Evolutionary conservation across 2,888 invertebrate species (phyloP), one percentile per base, ranked within the genome.

Genomic region (Leucozona laternaria): DNA sequence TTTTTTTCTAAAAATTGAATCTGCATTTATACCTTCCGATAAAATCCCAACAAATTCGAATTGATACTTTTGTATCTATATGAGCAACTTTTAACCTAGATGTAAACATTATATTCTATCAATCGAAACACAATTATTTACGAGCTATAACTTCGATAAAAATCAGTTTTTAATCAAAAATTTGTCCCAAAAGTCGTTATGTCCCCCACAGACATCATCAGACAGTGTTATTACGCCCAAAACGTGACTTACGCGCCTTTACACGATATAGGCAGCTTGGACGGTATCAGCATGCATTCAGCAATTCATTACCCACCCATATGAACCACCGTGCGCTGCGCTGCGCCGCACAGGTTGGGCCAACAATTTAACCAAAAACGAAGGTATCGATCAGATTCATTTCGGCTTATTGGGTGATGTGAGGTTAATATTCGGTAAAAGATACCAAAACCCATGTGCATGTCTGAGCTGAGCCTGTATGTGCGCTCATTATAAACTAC

Each of bases 351-450:
- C 15, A 40, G 68, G 80, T 60, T 58, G 68, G 66, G 58, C 31
- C 48, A 55, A 45, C 62, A 53, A 37, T 62, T 71, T 50, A 78
- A 48, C 28, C 17, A 58, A 58, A 37, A 60, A 1, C 1, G 3
- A 8, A 37, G 10, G 37, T 66, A 77, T 81, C 72, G 82, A 82
- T 82, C 82, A 72, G 72, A 82, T 66, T 71, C 66, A 82, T 50
- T 77, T 66, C 48, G 40, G n/a, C n/a, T n/a, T 34, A 34, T 43
- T 28, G 22, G 25, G 2, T 68, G 37, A 68, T 68, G 40, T 50
- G 78, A 53, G 62, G 62, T 81, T 81, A 68, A 68, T 57, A 70
- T 76, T 77, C 40, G 48, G 81, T 76, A 31, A 76, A 66, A 84
- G 60, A 80, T 71, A 84, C 75, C 20, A 70, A 48, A 10, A 7